A percentile compares a stretch with the other conserved stretches of the same genome.
These are phyloP conservation scores for Channa maculata DNA, from an alignment of 2,113 vertebrate genomes.

Conservation along the genomic window DNA sequence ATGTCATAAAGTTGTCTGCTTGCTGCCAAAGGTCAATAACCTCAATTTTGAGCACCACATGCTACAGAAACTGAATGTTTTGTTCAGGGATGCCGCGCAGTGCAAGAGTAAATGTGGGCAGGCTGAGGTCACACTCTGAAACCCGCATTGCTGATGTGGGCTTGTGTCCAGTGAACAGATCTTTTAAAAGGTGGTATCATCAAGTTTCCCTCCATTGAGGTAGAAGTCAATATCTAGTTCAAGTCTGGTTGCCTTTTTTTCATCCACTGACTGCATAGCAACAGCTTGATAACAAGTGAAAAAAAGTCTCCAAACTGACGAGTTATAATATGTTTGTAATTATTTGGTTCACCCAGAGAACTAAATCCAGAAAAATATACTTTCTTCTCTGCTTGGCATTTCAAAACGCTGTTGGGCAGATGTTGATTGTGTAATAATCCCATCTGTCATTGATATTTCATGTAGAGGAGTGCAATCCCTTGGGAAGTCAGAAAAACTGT, in stretches of 20 bases:
- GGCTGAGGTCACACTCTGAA: constrained; percentile 77
- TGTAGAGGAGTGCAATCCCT: constrained; percentile 8
- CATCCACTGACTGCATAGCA: constrained; percentile 41
- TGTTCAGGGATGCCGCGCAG: constrained; percentile 47
- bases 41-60: constrained; percentile 43
- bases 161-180: constrained; percentile 68
- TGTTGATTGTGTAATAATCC: constrained; percentile 66
- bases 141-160: constrained; percentile 81
- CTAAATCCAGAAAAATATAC: constrained; percentile 4
- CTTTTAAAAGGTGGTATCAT: constrained; percentile 68
- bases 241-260: constrained; percentile 14
- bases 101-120: constrained; percentile 28
- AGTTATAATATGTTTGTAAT: not conserved
- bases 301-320: constrained; percentile 9
- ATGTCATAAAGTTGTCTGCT: constrained; percentile 4
- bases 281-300: constrained; percentile 65
- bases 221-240: constrained; percentile 13
- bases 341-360: constrained; percentile 19
- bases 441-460: constrained; percentile 53
- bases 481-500: not conserved
- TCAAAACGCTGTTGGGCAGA: constrained; percentile 44
- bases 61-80: constrained; percentile 43
- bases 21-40: constrained; percentile 35
- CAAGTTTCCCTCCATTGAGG: constrained; percentile 44
- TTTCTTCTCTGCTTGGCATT: constrained; percentile 8